A percentile compares a stretch with the other conserved stretches of the same genome.
phyloP scores from a whole-genome alignment of 2,888 invertebrate genomes.

The Coelopa pilipes region DNA sequence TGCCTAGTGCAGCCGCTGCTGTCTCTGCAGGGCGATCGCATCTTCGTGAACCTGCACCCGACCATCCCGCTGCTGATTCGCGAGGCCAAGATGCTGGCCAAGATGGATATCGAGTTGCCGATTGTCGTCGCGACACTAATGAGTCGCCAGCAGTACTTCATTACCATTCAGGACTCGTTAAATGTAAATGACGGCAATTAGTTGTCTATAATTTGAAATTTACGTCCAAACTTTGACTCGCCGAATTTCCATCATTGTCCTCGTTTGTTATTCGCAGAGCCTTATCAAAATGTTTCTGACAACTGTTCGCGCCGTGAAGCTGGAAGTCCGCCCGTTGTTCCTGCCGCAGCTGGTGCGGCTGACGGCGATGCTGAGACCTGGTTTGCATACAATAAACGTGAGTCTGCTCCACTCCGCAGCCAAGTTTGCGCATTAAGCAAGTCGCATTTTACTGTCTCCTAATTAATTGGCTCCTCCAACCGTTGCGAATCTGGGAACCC shows the following conservation, averaged over 20 bases:
- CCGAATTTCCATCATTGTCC: background rate
- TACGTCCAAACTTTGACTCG: background rate
- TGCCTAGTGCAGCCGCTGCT: slow-evolving; percentile 64
- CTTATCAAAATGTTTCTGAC: slow-evolving; percentile 80
- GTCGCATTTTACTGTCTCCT: background rate
- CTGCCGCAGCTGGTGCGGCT: slow-evolving; percentile 87
- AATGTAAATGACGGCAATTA: slow-evolving; percentile 69
- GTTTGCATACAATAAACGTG: slow-evolving; percentile 77
- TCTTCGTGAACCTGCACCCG: slow-evolving; percentile 82
- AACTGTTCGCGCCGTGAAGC: slow-evolving; percentile 80
- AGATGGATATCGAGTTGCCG: slow-evolving; percentile 83
- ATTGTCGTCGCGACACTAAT: slow-evolving; percentile 83
- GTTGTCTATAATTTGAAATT: background rate
- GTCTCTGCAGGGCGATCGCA: slow-evolving; percentile 69
- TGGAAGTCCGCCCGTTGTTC: slow-evolving; percentile 90
- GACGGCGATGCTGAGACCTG: slow-evolving; percentile 84
- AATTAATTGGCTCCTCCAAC: background rate
- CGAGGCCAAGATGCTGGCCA: slow-evolving; percentile 86
- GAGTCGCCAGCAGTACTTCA: slow-evolving; percentile 81
- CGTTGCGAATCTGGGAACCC: too few relatives aligned
- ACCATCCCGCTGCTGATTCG: slow-evolving; percentile 80
- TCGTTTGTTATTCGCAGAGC: slow-evolving; percentile 68
- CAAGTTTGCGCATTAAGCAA: background rate
- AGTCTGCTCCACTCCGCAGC: slow-evolving; percentile 40
- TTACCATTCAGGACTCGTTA: slow-evolving; percentile 79